Base-by-base conservation (phyloP, 2,113 vertebrate genomes). In the Brachyistius frenatus region DNA sequence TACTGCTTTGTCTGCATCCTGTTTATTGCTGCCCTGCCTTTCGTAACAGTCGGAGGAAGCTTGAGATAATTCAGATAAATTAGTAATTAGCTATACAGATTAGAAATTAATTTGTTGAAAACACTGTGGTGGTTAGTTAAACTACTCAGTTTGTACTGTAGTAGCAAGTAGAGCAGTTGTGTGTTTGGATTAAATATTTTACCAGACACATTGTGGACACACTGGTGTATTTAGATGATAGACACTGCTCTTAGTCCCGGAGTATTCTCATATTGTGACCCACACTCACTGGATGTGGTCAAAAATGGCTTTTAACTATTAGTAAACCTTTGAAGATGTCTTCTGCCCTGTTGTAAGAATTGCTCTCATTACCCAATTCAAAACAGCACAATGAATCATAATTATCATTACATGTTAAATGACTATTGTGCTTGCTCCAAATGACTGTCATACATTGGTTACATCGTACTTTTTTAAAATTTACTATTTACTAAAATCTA, bases 1-100 rank as follows among this genome's bases (percentile, higher is more conserved):
- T 73, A 64, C 73, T 79, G 66, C 66, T 78, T 81, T 79, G 81
- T 83, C 73, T 86, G 68, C 73, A 85, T 92, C 90, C 89, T 91
- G 83, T 91, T 90, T 88, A 83, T 90, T 57, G 72, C 76, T 82
- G 54, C 16, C 73, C 60, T 74, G 76, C 64, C 67, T 82, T 76
- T 58, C 11, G 32, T 66, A 50, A 63, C 56, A 78, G 23, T 56
- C 33, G 63, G 55, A 74, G 66, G 77, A 81, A 80, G 73, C 23
- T 50, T 54, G 32, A 71, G 30, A 68, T 62, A 13, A 39, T 76
- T 77, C 7, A 70, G 61, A 73, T 62, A 5, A 76, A 80, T 54
- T 50, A 11, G 55, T 88, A 75, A 76, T 66, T 69, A 36, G 57
- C 23, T 65, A 35, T 16, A 62, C 2, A 44, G 49, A 54, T 61